Base-by-base conservation (phyloP, 1,140 invertebrate species). In the Parasteatoda tepidariorum region DNA sequence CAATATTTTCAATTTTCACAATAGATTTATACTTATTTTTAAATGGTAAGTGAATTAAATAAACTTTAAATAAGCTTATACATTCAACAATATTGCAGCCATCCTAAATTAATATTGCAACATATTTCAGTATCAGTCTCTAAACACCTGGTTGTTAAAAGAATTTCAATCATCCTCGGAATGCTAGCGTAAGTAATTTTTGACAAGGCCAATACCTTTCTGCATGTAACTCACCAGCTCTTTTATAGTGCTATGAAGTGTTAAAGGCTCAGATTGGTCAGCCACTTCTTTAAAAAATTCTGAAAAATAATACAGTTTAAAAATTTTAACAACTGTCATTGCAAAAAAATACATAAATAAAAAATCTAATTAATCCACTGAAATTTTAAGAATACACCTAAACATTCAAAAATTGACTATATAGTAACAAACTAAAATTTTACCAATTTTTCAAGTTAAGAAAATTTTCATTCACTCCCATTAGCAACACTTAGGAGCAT, bases 221-320 rank as follows among this genome's bases (percentile, higher is more conserved):
- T 83, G 81, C 9, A 83, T 59, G 26, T 74, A 83, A 41, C 48
- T 83, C n/a, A 74, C 81, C 26, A 83, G 70, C 62, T 83, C 81
- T 74, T 57, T 74, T 66, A 83, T 83, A 31, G 54, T 83, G 70
- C 81, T 83, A 41, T 83, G 81, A 18, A 83, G 54, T 15, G 81
- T 73, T 9, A 83, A 28, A 33, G 57, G 34, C 26, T 83, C 81
- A 11, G 70, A 83, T 26, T 83, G 68, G 22, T 83, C 81, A 22
- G 81, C 81, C 3, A 83, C 81, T 67, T 83, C 81, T 33, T 83
- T 83, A 34, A 83, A 83, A 83, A 83, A 83, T 73, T 83, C 81
- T 83, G n/a, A 33, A 70, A 74, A 54, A 26, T 4, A 83, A 83
- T 71, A 68, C 26, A 26, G 24, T 4, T 28, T 41, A 66, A 66